A percentile compares a stretch with the other conserved stretches of the same genome.
These are phyloP conservation scores for Martes martes DNA, from an alignment of 2,113 vertebrate species.

Conservation along the genomic window DNA sequence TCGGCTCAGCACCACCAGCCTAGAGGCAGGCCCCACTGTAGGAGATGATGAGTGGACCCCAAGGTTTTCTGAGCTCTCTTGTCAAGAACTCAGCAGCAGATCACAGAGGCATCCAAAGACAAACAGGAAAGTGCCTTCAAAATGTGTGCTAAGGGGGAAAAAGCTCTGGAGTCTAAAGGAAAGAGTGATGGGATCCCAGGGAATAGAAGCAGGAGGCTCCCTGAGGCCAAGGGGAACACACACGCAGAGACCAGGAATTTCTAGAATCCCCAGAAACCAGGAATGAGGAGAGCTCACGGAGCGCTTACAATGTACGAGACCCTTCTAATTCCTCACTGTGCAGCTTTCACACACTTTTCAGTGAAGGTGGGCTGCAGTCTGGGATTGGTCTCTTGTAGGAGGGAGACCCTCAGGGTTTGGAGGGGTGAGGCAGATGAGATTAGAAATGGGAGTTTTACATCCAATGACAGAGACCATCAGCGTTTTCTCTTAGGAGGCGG, in stretches of 20 bases:
- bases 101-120: background rate
- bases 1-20: background rate
- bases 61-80: background rate
- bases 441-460: background rate
- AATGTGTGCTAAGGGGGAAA: background rate
- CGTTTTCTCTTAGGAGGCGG: background rate
- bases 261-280: background rate
- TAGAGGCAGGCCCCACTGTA: background rate
- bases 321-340: background rate
- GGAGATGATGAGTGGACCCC: background rate
- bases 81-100: background rate
- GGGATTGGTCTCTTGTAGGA: background rate
- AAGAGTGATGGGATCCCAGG: background rate
- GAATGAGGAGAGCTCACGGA: background rate
- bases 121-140: background rate
- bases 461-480: background rate
- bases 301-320: accelerated
- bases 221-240: background rate
- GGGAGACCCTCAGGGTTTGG: background rate
- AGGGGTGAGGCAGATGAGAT: background rate
- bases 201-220: background rate
- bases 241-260: background rate
- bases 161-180: background rate
- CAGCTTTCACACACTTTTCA: background rate
- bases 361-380: background rate